Evolutionary conservation across 2,888 invertebrate species (phyloP).

Genomic region (Nomada lathburiana): DNA sequence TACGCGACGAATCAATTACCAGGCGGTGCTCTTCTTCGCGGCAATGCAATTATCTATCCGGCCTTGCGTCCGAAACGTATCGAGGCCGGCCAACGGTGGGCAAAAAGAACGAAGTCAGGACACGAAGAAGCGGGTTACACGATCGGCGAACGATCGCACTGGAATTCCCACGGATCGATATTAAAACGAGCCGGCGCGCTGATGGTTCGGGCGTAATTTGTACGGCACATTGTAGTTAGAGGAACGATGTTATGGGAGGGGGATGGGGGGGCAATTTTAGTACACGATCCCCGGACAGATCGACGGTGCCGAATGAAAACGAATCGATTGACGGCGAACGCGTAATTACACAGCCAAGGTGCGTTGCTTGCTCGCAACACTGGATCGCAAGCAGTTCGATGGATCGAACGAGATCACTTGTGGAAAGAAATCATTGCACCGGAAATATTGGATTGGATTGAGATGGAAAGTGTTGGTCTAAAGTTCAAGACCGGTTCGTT

Average conservation of each 20-base stretch:
- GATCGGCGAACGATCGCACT: slow-evolving; percentile 27
- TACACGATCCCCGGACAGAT: slow-evolving; percentile 36
- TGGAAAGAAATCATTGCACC: background rate
- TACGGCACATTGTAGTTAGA: slow-evolving; percentile 49
- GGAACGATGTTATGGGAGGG: slow-evolving; percentile 28
- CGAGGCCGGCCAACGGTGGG: background rate
- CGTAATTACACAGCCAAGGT: slow-evolving; percentile 24
- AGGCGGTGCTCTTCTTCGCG: background rate
- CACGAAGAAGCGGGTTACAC: slow-evolving; percentile 8
- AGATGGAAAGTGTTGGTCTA: too few relatives aligned
- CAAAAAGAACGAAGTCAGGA: background rate
- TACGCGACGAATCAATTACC: slow-evolving; percentile 14
- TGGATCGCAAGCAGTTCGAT: background rate
- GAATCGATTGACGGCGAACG: slow-evolving; percentile 37
- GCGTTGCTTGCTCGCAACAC: background rate
- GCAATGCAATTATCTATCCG: slow-evolving; percentile 7
- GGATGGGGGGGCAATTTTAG: slow-evolving; percentile 37
- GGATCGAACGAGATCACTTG: slow-evolving; percentile 3
- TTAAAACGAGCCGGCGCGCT: slow-evolving; percentile 29
- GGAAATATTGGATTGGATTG: background rate
- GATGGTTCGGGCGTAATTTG: slow-evolving; percentile 40
- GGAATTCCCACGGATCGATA: slow-evolving; percentile 45
- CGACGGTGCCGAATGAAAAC: slow-evolving; percentile 36
- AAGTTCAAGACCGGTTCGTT: too few relatives aligned
- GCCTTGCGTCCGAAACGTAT: slow-evolving; percentile 3